Evolutionary conservation across 2,797 vertebrate genomes (phyloP), one percentile per base, ranked within the genome.

Genomic region (Nannoperca australis): DNA sequence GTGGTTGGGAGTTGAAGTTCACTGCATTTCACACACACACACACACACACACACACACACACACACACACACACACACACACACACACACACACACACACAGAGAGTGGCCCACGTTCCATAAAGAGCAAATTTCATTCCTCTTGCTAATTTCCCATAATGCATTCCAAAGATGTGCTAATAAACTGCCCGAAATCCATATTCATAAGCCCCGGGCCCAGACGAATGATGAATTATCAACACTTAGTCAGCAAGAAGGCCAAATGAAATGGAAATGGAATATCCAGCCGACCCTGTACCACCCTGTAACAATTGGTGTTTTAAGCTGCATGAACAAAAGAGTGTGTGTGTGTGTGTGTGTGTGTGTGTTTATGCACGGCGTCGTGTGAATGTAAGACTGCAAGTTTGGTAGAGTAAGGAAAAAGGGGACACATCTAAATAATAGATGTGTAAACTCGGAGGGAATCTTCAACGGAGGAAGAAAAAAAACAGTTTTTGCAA

Each of bases 141-240:
- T 58, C 78, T 80, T 86, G 74, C 75, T 88, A 75, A 83, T 92
- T 90, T 91, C 50, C 74, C 80, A 75, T 90, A 89, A 91, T 86
- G 68, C 78, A 89, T 89, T 92, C 82, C 53, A 75, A 86, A 86
- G 79, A 87, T 91, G 89, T 91, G 81, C 84, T 93, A 90, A 91
- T 94, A 90, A 93, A 91, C 83, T 64, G 61, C 70, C 71, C 40
- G n/a, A 30, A 83, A 89, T 92, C 85, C 87, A 92, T 94, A 92
- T 93, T 94, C 91, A 92, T 89, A 76, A 86, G 84, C 62, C 75
- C 45, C 1, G 36, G 42, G 82, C 79, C 45, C 79, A 77, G 84
- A 81, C 59, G 51, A 83, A 65, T 74, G 78, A 88, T 87, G 59
- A 89, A 89, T 92, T 89, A 72, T 85, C 70, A 89, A 91, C 75